These are phyloP conservation scores for Megalopta genalis DNA, from an alignment of 1,140 invertebrate genomes.

Conservation along the genomic window DNA sequence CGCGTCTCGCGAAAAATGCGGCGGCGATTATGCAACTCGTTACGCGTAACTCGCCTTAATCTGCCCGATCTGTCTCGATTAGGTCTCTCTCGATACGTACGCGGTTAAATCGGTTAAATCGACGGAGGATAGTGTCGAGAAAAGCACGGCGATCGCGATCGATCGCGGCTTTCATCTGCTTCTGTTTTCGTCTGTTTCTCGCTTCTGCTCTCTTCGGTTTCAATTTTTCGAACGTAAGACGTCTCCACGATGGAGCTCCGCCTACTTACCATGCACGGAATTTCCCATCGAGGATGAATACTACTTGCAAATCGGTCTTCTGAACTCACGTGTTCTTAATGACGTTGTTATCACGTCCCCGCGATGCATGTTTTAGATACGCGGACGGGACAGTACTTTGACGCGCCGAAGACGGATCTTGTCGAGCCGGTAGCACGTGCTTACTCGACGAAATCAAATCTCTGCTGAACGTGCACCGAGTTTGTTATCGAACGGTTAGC, in stretches of 20 bases:
- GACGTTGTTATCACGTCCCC: neutral
- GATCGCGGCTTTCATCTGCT: slow-evolving; percentile 9
- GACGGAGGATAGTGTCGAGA: neutral
- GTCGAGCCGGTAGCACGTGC: too few species aligned
- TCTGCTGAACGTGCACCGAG: too few species aligned
- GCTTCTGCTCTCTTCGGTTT: neutral
- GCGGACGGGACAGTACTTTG: neutral
- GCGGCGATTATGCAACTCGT: slow-evolving; percentile 18
- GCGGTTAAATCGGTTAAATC: neutral
- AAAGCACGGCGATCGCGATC: neutral
- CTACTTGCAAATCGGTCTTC: neutral
- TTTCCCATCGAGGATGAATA: slow-evolving; percentile 15
- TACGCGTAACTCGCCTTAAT: neutral
- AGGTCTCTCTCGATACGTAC: too few species aligned
- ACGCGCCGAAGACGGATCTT: neutral
- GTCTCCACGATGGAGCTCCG: neutral
- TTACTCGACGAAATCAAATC: neutral
- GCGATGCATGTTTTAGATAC: neutral
- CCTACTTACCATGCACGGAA: neutral
- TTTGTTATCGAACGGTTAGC: too few species aligned
- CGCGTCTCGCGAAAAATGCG: neutral
- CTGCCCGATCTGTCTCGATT: neutral
- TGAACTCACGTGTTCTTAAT: neutral
- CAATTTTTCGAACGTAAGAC: too few species aligned
- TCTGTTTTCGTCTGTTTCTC: slow-evolving; percentile 4